Conservation (phyloP, 2,797 vertebrate species). For the Phylloscopus collybita region DNA sequence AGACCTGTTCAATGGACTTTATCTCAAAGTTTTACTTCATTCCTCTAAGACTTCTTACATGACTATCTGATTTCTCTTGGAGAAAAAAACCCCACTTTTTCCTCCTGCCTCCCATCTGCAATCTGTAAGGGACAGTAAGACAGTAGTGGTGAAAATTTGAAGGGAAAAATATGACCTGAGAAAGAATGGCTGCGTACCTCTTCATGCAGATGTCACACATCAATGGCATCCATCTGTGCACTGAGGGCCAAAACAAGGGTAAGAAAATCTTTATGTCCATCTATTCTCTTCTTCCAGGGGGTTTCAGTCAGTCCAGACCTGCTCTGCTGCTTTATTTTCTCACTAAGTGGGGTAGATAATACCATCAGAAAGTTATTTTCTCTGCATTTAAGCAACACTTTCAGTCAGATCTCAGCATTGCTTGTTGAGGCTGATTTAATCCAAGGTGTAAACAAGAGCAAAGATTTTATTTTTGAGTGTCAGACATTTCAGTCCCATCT, state of each 20-base stretch:
- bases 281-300: not conserved
- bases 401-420: not conserved
- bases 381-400: not conserved
- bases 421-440: not conserved
- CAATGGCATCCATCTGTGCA: not conserved
- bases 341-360: not conserved
- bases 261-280: not conserved
- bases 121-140: not conserved
- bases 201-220: not conserved
- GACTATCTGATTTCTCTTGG: not conserved
- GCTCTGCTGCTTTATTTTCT: not conserved
- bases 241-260: not conserved
- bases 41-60: not conserved
- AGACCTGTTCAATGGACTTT: not conserved
- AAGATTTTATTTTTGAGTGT: not conserved
- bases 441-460: not conserved
- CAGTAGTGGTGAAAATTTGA: not conserved
- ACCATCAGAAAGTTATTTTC: not conserved
- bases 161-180: fast-evolving
- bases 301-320: not conserved
- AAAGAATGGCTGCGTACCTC: not conserved
- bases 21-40: not conserved
- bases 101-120: not conserved
- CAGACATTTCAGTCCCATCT: not conserved
- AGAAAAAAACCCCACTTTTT: not conserved